A percentile compares a stretch with the other conserved stretches of the same genome.
phyloP scores from a whole-genome alignment of 1,140 invertebrate species.

The Proales similis region DNA sequence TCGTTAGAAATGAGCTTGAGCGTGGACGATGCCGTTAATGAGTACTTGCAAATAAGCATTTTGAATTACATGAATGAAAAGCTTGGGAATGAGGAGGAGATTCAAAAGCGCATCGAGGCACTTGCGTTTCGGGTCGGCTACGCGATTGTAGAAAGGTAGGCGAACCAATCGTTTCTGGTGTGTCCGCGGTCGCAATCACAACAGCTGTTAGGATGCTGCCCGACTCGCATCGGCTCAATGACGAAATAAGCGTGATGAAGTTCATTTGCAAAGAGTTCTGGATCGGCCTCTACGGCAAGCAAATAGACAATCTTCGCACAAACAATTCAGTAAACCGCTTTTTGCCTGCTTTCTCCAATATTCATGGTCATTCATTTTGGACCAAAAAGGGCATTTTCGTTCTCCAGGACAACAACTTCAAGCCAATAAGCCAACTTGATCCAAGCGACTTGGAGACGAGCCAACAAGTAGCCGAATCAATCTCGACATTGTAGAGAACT shows the following conservation, averaged over 20 bases:
- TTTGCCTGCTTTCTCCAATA: not conserved
- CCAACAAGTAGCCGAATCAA: not conserved
- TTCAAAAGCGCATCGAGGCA: constrained; percentile 13
- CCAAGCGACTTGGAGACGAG: not conserved
- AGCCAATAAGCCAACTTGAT: constrained; percentile 5
- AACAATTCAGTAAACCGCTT: constrained; percentile 12
- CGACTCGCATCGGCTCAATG: constrained; percentile 10
- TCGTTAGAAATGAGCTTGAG: too few relatives aligned
- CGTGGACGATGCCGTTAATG: constrained; percentile 12
- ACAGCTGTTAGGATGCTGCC: constrained; percentile 14
- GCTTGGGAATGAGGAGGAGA: constrained; percentile 2
- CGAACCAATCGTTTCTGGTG: not conserved
- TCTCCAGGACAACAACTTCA: constrained; percentile 32
- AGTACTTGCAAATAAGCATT: constrained; percentile 24
- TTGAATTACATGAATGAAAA: constrained; percentile 3
- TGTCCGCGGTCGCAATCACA: not conserved
- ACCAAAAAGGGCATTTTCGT: constrained; percentile 25
- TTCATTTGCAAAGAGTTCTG: constrained; percentile 36
- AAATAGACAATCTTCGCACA: constrained; percentile 32
- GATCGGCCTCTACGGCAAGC: constrained; percentile 18
- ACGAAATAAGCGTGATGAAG: constrained; percentile 35
- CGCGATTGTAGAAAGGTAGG: constrained; percentile 32
- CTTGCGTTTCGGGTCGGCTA: constrained; percentile 31
- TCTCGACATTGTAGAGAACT: not conserved
- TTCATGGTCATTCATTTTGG: not conserved